Evolutionary conservation across 2,888 invertebrate genomes (phyloP).

Genomic region (Phoenoteleia sp.): DNA sequence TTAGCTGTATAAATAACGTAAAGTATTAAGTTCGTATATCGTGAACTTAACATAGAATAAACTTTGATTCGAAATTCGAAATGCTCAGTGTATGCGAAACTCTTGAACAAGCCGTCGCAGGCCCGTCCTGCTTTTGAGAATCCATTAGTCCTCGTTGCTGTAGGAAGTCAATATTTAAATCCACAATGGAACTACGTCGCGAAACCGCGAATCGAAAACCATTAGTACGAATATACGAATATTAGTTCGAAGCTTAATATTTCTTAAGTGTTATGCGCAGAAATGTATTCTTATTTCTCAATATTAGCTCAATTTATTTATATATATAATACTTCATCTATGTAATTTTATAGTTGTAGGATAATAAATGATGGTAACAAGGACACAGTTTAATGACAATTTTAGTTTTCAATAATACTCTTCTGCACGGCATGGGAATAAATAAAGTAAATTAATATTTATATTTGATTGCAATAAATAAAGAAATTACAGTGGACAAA

Average conservation of each 20-base stretch:
- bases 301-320: too few relatives aligned
- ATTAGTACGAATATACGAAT: too few relatives aligned
- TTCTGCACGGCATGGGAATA: too few relatives aligned
- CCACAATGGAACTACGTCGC: slow-evolving; percentile 78
- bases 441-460: too few relatives aligned
- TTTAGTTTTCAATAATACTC: too few relatives aligned
- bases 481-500: too few relatives aligned
- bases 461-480: too few relatives aligned
- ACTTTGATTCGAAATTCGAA: slow-evolving; percentile 64
- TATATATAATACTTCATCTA: too few relatives aligned
- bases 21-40: slow-evolving; percentile 31
- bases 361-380: too few relatives aligned
- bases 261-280: slow-evolving; percentile 27
- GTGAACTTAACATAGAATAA: slow-evolving; percentile 41
- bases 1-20: slow-evolving; percentile 39
- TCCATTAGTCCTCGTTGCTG: slow-evolving; percentile 68
- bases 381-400: too few relatives aligned
- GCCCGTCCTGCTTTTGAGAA: slow-evolving; percentile 53
- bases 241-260: slow-evolving; percentile 56
- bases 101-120: slow-evolving; percentile 50
- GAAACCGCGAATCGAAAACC: slow-evolving; percentile 65
- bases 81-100: slow-evolving; percentile 58
- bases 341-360: too few relatives aligned
- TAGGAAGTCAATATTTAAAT: slow-evolving; percentile 84
- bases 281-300: slow-evolving; percentile 33